Base-by-base conservation (phyloP, 2,113 vertebrate species). In the Chamaetylas fuelleborni region DNA sequence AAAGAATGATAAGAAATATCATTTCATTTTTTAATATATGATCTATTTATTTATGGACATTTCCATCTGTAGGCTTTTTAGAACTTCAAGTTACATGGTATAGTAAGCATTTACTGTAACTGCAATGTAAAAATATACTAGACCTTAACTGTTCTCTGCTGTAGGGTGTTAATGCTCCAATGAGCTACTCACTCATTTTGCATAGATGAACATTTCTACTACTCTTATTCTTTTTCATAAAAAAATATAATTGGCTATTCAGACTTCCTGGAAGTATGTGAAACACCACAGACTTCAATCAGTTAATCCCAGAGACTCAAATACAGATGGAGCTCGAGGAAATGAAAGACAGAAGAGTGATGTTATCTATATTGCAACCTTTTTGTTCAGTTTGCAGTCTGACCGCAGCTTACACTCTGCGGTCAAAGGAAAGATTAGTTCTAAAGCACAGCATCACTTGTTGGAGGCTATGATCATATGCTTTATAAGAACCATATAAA, bases 391-490 rank as follows among this genome's bases (percentile, higher is more conserved):
- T 74, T 92, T 92, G 91, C 76, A 47, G 60, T 34, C 20, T 91
- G 77, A 78, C 38, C 0, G 1, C 72, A 62, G 89, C 51, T 81
- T 88, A 92, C 22, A 60, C 38, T 79, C 40, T 56, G 51, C 0
- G 53, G 51, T 91, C 56, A 94, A 81, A 88, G 42, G 54, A 38
- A 93, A 92, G 82, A 54, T 56, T 78, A 88, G 42, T 90, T 96
- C 76, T 92, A 92, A 97, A 90, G 91, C 88, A 93, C 92, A 97
- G 86, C 71, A 71, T 70, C 45, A 47, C 20, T 83, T 90, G 60
- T 20, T 90, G 64, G 92, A 93, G 58, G 19, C 56, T 88, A 51
- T 65, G 50, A 78, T 81, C 40, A 43, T 54, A 69, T 22, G 43
- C 71, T 92, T 80, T 80, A 62, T 45, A 53, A 70, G 16, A 86